Conservation (phyloP, 30 jellyfish, hydroid and myxozoan genomes). For the Chrysaora quinquecirrha region DNA sequence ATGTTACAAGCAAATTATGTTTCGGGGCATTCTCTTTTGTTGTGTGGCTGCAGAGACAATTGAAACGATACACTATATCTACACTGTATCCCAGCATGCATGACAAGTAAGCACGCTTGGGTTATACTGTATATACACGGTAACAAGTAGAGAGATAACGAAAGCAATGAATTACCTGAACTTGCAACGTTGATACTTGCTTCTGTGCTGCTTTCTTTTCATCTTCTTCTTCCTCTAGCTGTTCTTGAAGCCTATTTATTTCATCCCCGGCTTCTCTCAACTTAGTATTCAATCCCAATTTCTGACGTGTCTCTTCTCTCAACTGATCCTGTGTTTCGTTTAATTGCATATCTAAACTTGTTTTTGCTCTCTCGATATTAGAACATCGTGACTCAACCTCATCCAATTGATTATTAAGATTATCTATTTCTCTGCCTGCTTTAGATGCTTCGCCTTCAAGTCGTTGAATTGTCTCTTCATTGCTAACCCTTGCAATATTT, state of each 20-base stretch:
- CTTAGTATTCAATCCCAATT: conserved; percentile 84
- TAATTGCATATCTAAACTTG: conserved; percentile 50
- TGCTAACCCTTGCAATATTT: conserved; percentile 68
- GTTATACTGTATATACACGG: too few relatives aligned
- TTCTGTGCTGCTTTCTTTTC: conserved; percentile 90
- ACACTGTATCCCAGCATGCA: too few relatives aligned
- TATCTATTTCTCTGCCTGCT: conserved; percentile 81
- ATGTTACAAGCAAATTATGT: too few relatives aligned
- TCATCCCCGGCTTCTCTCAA: conserved; percentile 98
- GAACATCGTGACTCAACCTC: conserved; percentile 87
- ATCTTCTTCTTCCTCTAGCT: conserved; percentile 96
- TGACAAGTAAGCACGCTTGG: too few relatives aligned
- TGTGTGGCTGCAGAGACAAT: too few relatives aligned
- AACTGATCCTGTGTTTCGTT: conserved; percentile 77
- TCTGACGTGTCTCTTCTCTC: conserved; percentile 93
- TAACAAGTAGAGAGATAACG: too few relatives aligned
- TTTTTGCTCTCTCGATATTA: conserved; percentile 57
- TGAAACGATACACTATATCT: too few relatives aligned
- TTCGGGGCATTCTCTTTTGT: too few relatives aligned
- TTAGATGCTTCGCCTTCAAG: conserved; percentile 76
- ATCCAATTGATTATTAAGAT: conserved; percentile 73
- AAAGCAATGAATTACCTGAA: conserved; percentile 69
- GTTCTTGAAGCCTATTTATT: conserved; percentile 97
- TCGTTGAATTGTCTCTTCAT: conserved; percentile 85
- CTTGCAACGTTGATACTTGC: conserved; percentile 69